Evolutionary conservation across 2,888 invertebrate species (phyloP).

Genomic region (Merodon equestris): DNA sequence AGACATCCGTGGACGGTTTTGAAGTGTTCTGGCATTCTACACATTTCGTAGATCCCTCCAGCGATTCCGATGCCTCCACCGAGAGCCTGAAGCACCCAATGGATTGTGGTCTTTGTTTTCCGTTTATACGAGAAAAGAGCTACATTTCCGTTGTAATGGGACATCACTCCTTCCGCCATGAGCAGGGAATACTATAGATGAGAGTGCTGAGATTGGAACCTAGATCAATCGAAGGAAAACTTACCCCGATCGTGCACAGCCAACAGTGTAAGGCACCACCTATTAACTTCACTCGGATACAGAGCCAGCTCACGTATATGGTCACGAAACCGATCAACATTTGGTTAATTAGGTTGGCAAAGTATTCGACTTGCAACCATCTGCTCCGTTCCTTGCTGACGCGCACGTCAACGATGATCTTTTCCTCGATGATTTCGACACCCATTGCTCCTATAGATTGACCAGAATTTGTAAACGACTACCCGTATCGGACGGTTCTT

Average conservation of each 20-base stretch:
- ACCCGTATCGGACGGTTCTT: too few species aligned
- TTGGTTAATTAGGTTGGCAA: conserved; percentile 74
- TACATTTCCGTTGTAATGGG: conserved; percentile 75
- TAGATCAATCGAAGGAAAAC: too few species aligned
- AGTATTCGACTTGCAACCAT: conserved; percentile 58
- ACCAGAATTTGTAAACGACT: too few species aligned
- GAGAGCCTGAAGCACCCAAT: conserved; percentile 75
- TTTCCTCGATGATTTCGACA: conserved; percentile 3
- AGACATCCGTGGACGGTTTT: conserved; percentile 73
- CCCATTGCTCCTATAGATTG: conserved; percentile 15
- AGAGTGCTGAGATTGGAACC: too few species aligned
- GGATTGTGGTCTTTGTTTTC: conserved; percentile 75
- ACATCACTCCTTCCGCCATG: conserved; percentile 77
- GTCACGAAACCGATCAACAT: conserved; percentile 76
- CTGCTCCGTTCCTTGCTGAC: neutral
- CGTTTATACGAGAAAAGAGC: conserved; percentile 73
- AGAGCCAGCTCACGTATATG: conserved; percentile 75
- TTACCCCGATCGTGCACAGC: conserved; percentile 76
- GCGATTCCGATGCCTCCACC: conserved; percentile 75
- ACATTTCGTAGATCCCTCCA: conserved; percentile 74
- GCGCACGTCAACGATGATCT: conserved; percentile 15
- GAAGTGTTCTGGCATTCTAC: conserved; percentile 73
- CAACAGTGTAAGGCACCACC: conserved; percentile 77
- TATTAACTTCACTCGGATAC: conserved; percentile 71
- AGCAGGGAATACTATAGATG: conserved; percentile 76